These are phyloP conservation scores for Leptonema lineaticorne DNA, from an alignment of 1,140 invertebrate genomes.

Conservation along the genomic window DNA sequence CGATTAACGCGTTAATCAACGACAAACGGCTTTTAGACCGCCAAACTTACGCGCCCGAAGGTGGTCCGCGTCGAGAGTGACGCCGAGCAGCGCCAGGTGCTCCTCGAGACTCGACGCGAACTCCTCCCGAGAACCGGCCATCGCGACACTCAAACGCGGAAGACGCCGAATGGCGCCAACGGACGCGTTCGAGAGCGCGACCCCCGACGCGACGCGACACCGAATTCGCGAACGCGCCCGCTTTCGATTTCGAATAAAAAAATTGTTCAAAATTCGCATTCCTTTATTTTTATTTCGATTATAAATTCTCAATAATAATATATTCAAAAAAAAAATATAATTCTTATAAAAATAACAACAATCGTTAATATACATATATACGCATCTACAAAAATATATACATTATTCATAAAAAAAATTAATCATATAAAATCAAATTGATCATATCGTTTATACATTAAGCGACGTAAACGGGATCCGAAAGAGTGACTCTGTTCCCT, in stretches of 20 bases:
- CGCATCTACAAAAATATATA: background rate
- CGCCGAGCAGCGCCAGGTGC: constrained; percentile 2
- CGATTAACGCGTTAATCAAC: constrained; percentile 29
- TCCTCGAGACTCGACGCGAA: background rate
- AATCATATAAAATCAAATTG: background rate
- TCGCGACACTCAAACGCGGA: background rate
- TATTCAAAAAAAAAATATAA: too few relatives aligned
- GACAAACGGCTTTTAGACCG: constrained; percentile 23
- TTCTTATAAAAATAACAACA: background rate
- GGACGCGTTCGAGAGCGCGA: background rate
- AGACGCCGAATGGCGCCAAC: background rate
- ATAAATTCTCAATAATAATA: too few relatives aligned
- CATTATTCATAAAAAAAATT: background rate
- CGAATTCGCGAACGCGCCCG: constrained; percentile 1
- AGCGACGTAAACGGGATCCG: constrained; percentile 23
- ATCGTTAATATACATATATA: background rate
- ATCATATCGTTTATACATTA: background rate
- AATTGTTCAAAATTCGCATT: too few relatives aligned
- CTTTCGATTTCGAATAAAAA: constrained; percentile 47
- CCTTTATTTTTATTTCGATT: constrained; percentile 57
- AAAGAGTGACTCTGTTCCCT: constrained; percentile 25
- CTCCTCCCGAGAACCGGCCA: background rate
- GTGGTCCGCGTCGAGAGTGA: background rate
- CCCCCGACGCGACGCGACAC: constrained; percentile 36
- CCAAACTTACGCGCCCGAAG: background rate